Percentiles rank a stretch among this genome's conserved stretches.
These are phyloP conservation scores for Vulpes vulpes DNA, from an alignment of 2,113 vertebrate genomes.

Conservation along the genomic window DNA sequence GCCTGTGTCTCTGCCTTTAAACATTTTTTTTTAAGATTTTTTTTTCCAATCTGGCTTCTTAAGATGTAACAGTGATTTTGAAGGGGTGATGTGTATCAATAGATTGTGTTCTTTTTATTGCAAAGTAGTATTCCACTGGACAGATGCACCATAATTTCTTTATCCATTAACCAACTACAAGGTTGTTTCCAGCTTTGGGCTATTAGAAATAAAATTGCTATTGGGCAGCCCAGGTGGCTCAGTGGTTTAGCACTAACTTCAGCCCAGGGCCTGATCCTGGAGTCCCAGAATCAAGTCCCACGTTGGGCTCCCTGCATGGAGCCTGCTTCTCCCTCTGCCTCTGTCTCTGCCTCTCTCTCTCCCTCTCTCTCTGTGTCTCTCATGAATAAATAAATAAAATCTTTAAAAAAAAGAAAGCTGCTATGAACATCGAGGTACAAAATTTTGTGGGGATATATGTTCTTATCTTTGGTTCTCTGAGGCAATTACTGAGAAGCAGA, in stretches of 20 bases:
- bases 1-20: no score
- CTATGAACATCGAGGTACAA: neutral
- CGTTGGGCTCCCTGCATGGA: no score
- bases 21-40: no score
- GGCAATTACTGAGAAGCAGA: neutral
- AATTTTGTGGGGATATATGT: neutral
- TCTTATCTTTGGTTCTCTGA: neutral
- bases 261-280: no score
- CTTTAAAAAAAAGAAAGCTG: no score
- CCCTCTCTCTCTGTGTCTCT: no score
- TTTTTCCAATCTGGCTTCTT: neutral
- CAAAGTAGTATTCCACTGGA: neutral
- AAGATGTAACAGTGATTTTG: neutral
- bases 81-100: neutral
- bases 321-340: no score
- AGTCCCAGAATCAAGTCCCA: no score
- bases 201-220: neutral
- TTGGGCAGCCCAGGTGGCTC: no score
- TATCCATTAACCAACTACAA: neutral
- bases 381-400: no score
- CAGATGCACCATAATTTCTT: neutral
- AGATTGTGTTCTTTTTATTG: neutral
- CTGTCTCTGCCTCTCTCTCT: no score
- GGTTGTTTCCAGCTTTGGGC: neutral
- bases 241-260: no score